Conservation (phyloP, 2,113 vertebrate genomes). For the Plecturocebus donacophilus region DNA sequence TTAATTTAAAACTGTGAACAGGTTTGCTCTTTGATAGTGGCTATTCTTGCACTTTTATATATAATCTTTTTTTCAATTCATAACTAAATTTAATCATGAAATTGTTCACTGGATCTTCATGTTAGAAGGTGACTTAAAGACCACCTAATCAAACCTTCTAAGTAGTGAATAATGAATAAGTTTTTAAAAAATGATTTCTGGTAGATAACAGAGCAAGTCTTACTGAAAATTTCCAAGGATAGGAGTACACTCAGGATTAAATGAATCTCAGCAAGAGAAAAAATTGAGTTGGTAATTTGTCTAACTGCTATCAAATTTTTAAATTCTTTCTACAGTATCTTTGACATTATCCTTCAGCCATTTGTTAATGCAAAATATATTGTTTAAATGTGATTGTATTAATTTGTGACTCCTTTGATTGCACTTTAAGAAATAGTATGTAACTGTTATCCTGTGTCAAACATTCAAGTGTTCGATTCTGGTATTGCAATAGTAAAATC, state of each 20-base stretch:
- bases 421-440: not conserved
- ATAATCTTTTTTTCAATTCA: not conserved
- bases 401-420: not conserved
- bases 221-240: slow-evolving; percentile 45
- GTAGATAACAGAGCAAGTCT: not conserved
- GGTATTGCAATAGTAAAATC: not conserved
- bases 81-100: slow-evolving; percentile 18
- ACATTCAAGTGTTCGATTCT: not conserved
- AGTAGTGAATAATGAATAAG: not conserved
- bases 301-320: slow-evolving; percentile 36
- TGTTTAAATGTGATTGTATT: not conserved
- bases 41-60: slow-evolving; percentile 15
- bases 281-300: slow-evolving; percentile 23
- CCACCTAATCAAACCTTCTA: not conserved
- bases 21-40: not conserved
- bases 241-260: slow-evolving; percentile 17
- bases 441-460: not conserved
- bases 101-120: slow-evolving; percentile 41
- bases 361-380: slow-evolving; percentile 26
- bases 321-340: not conserved
- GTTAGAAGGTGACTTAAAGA: not conserved
- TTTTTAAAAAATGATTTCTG: slow-evolving; percentile 39
- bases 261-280: slow-evolving; percentile 35
- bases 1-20: not conserved
- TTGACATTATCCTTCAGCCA: not conserved